Base-by-base conservation (phyloP, 2,113 vertebrate genomes). In the Entelurus aequoreus region DNA sequence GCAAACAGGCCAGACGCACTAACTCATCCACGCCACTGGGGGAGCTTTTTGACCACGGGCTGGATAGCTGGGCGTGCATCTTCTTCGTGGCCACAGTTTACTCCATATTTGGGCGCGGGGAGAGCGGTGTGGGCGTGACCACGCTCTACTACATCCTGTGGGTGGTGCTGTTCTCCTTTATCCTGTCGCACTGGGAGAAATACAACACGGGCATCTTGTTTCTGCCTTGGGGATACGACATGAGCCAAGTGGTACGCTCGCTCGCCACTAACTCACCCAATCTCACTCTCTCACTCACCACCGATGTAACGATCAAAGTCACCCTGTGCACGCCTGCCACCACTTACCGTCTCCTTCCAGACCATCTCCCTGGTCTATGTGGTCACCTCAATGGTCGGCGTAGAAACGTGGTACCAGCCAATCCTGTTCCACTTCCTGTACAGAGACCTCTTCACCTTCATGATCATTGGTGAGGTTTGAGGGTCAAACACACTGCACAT, bases 111-210 rank as follows among this genome's bases (percentile, higher is more conserved):
- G 97, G 97, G 50, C 92, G 94, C 0, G 94, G 92, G 0, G 71
- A 90, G 44, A 92, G 91, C 0, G 97, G 97, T 0, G 97, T 99
- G 80, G 87, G 87, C 14, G 96, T 98, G 81, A 79, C 86, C 62
- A 91, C 93, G 0, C 93, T 99, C 62, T 97, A 95, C 77, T 91
- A 93, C 74, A 92, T 99, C 63, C 87, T 99, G 0, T 99, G 97
- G 97, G 93, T 98, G 77, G 97, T 99, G 72, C 89, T 99, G 71
- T 99, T 98, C 79, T 99, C 97, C 35, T 99, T 99, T 88, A 98
- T 98, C 82, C 89, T 99, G 51, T 99, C 96, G 54, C 97, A 99
- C 84, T 99, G 97, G 97, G 97, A 99, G 89, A 99, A 99, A 67
- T 99, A 99, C 72, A 99, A 99, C 89, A 99, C 97, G 0, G 97